Base-by-base conservation (phyloP, 2,888 invertebrate genomes). In the Incurvaria masculella region DNA sequence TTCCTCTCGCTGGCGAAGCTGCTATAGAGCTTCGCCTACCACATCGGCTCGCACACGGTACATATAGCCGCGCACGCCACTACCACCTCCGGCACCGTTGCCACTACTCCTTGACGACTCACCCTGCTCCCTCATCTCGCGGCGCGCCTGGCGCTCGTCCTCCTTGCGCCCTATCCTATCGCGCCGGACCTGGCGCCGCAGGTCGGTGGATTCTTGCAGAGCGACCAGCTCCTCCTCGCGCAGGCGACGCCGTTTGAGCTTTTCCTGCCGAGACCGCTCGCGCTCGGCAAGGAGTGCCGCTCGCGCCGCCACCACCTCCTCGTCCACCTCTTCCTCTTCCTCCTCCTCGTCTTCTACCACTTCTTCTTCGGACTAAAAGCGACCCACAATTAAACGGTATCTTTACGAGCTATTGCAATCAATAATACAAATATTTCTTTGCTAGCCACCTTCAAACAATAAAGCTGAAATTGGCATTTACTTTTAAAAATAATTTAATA, bases 311-410 rank as follows among this genome's bases (percentile, higher is more conserved):
- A 64, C 72, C 52, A 75, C 76, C 1, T 71, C 75, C 1, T 76
- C 73, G 45, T 76, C 76, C 44, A 72, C 56, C 11, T 70, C 69
- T 0, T 61, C 55, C 58, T 79, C 72, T 46, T 72, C 72, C 1
- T 74, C 69, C 60, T 72, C 72, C 57, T 79, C 80, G 26, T 71
- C 56, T 21, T 59, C 63, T 52, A 69, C 69, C 47, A 67, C 68
- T 48, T 68, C 67, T 16, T 60, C 61, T 41, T 66, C 64, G 17
- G 62, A 63, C 70, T 72, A 21, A 39, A 50, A 14, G 45, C 40
- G 26, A 38, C 17, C 16, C 16, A 39, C n/a, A 17, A 16, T 6
- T 38, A n/a, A 26, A 18, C 17, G 41, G 5, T 39, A 6, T 44
- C 2, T n/a, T 10, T 40, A 17, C 5, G 18, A 2, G 6, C 11